These are phyloP conservation scores for Ia io DNA, from an alignment of 2,113 vertebrate species.

Conservation along the genomic window DNA sequence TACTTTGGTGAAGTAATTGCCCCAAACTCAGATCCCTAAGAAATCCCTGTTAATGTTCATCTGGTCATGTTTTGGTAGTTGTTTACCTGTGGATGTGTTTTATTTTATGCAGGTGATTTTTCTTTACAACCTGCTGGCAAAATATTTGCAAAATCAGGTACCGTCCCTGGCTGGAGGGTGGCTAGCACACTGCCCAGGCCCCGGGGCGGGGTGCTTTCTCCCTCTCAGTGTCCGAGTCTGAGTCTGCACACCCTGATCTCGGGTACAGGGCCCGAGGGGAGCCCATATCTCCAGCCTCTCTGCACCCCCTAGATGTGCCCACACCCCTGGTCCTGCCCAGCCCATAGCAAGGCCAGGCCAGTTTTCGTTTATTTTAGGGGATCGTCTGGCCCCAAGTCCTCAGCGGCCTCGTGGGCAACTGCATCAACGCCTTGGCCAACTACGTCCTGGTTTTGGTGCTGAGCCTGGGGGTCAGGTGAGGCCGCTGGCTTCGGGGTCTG, in stretches of 20 bases:
- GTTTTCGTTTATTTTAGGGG: conserved; percentile 82
- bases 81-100: background rate
- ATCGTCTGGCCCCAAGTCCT: conserved; percentile 91
- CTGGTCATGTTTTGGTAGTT: background rate
- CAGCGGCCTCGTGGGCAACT: conserved; percentile 85
- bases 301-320: background rate
- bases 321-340: accelerated
- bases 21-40: background rate
- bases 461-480: conserved; percentile 86
- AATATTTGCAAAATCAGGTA: conserved; percentile 67
- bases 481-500: background rate
- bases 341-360: background rate
- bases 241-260: conserved; percentile 83
- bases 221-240: conserved; percentile 81
- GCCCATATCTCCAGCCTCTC: background rate
- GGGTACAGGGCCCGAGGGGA: background rate
- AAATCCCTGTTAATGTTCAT: background rate
- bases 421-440: conserved; percentile 85
- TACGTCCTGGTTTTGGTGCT: conserved; percentile 86
- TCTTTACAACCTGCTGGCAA: conserved; percentile 45
- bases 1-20: background rate
- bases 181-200: background rate
- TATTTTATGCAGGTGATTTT: conserved; percentile 35
- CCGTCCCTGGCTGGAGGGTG: background rate
- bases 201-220: conserved; percentile 84